Evolutionary conservation across 2,888 invertebrate species (phyloP).

Genomic region (Tribolium freemani): DNA sequence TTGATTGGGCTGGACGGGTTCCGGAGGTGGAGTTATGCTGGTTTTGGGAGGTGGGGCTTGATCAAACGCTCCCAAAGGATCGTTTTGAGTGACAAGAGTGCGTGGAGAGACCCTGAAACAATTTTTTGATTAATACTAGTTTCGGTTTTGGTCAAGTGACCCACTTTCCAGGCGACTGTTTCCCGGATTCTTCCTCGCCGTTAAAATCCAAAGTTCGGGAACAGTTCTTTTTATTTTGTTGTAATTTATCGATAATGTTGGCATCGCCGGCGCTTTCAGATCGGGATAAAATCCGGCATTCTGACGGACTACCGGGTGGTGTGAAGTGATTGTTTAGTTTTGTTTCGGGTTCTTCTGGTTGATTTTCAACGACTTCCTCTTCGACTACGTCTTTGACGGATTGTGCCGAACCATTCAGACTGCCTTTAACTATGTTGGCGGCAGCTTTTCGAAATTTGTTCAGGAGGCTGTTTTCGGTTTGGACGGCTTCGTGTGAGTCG

Average conservation of each 20-base stretch:
- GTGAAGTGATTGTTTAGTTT: constrained; percentile 52
- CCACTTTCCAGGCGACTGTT: constrained; percentile 72
- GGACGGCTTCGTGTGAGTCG: constrained; percentile 66
- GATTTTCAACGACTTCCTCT: constrained; percentile 16
- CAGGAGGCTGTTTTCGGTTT: constrained; percentile 66
- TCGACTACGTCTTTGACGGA: constrained; percentile 49
- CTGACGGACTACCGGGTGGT: constrained; percentile 75
- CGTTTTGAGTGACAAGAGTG: constrained; percentile 91
- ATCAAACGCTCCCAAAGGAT: constrained; percentile 88
- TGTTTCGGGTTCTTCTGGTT: constrained; percentile 40
- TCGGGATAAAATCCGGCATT: constrained; percentile 73
- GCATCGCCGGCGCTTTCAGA: constrained; percentile 87
- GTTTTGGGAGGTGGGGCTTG: constrained; percentile 59
- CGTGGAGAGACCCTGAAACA: constrained; percentile 76
- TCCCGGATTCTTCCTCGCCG: constrained; percentile 66
- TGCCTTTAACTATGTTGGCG: constrained; percentile 75
- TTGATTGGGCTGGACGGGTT: constrained; percentile 48
- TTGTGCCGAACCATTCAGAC: constrained; percentile 58
- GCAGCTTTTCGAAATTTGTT: constrained; percentile 73
- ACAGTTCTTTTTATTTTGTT: constrained; percentile 70
- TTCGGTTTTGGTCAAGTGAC: constrained; percentile 32
- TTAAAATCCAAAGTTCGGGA: constrained; percentile 73
- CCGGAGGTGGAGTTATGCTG: constrained; percentile 51
- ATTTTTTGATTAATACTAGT: not conserved
- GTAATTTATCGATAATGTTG: constrained; percentile 80